Conservation (phyloP, 2,888 invertebrate species). For the Micropterix aruncella region DNA sequence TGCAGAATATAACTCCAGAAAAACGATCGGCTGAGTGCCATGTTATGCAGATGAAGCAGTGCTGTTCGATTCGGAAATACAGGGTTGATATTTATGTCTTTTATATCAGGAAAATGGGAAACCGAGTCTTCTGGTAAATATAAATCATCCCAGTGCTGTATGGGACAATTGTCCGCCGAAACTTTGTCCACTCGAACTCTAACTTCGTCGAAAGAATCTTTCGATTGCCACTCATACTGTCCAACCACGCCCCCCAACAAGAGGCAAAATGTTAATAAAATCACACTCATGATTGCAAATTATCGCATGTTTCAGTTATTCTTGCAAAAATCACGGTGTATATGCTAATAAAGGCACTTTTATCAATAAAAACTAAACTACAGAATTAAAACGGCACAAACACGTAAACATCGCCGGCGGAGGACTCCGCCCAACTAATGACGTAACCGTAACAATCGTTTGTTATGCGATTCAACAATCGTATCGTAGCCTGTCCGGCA, state of each 20-base stretch:
- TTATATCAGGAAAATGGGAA: slow-evolving; percentile 85
- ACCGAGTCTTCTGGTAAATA: slow-evolving; percentile 74
- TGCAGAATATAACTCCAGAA: slow-evolving; percentile 93
- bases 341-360: too few relatives aligned
- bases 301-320: too few relatives aligned
- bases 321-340: too few relatives aligned
- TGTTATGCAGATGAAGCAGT: slow-evolving; percentile 84
- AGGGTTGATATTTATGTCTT: slow-evolving; percentile 88
- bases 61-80: slow-evolving; percentile 91
- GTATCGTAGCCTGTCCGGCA: too few relatives aligned
- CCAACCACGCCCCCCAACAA: slow-evolving; percentile 54
- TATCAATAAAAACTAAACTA: too few relatives aligned
- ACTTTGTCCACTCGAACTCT: slow-evolving; percentile 73
- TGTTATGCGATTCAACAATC: too few relatives aligned
- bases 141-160: slow-evolving; percentile 71
- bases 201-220: slow-evolving; percentile 84
- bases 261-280: slow-evolving; percentile 23
- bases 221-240: slow-evolving; percentile 85
- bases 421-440: too few relatives aligned
- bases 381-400: too few relatives aligned
- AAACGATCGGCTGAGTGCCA: slow-evolving; percentile 91
- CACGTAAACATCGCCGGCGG: too few relatives aligned
- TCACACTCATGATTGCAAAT: neutral
- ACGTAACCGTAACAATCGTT: too few relatives aligned
- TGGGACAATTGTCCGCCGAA: slow-evolving; percentile 76